These are phyloP conservation scores for Orthonyx spaldingii DNA, from an alignment of 2,113 vertebrate species.

Conservation along the genomic window DNA sequence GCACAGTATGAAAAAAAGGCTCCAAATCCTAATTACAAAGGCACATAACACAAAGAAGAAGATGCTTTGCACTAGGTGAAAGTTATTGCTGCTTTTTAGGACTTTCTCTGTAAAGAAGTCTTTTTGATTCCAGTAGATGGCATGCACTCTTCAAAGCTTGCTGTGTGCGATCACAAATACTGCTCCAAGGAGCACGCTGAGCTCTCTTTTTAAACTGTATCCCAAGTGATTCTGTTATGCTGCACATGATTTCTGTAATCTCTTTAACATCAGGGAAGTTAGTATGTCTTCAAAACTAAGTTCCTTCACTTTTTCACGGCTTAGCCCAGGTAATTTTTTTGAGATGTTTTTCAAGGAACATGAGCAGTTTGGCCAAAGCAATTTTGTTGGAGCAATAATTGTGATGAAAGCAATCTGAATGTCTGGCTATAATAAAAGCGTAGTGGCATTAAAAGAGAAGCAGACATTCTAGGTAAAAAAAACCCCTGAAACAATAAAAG, in stretches of 20 bases:
- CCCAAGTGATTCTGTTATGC: not conserved
- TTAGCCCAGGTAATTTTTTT: not conserved
- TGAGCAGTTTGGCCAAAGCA: not conserved
- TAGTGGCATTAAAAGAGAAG: not conserved
- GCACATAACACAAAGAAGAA: not conserved
- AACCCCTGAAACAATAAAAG: not conserved
- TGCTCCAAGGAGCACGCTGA: not conserved
- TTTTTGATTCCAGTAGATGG: slow-evolving; percentile 54
- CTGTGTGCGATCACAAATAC: not conserved
- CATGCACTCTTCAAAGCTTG: slow-evolving; percentile 36
- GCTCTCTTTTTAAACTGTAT: not conserved
- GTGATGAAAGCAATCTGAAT: not conserved
- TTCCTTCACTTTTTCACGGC: not conserved
- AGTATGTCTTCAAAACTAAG: not conserved
- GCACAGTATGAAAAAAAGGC: not conserved
- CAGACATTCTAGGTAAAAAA: not conserved
- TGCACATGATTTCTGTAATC: not conserved
- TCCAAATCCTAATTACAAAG: not conserved
- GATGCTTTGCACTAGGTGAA: not conserved
- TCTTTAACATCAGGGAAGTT: not conserved
- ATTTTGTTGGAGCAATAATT: not conserved
- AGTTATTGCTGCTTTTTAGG: not conserved
- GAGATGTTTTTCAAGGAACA: not conserved
- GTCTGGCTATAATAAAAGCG: not conserved
- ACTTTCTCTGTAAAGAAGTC: not conserved